Base-by-base conservation (phyloP, 2,797 vertebrate genomes). In the Erethizon dorsatum region DNA sequence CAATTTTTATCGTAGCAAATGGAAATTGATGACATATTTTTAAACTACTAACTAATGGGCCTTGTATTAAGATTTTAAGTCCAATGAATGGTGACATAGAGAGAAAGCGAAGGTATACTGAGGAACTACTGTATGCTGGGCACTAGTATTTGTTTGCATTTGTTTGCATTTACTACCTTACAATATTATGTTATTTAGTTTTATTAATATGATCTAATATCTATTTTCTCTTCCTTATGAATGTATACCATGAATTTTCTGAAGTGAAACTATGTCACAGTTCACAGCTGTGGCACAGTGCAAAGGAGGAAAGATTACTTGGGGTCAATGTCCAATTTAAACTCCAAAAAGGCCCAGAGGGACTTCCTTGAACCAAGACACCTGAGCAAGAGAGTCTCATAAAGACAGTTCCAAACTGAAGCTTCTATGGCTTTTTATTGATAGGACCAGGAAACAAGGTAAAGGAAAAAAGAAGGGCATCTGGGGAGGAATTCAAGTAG, bases 1-100 rank as follows among this genome's bases (percentile, higher is more conserved):
- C n/a, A 28, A 45, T 63, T 65, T 90, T 87, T 67, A 20, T 67
- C 47, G 73, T 75, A 77, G 2, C 8, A 78, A 89, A 22, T 15
- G 67, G 78, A 93, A 95, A 92, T 88, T 61, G 41, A 24, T 50
- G 69, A 37, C 33, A 71, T 3, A 45, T 15, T 87, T 84, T 83
- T 79, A 87, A 90, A 24, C 3, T 50, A 78, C 37, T 79, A 22
- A 56, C 2, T 50, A 56, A n/a, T 83, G 26, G 12, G 13, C 2
- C 2, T 75, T 63, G 28, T 77, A 5, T 54, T 22, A 59, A 69
- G 17, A 63, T 26, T 75, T 47, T 57, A 91, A 95, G 52, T 5
- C 33, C 13, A 56, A 22, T 78, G n/a, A n/a, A 67, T 50, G 9
- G 13, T 86, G 22, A 15, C 8, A 65, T 17, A 5, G 80, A 69